Conservation (phyloP, 2,888 invertebrate species). For the Stenurella melanura region DNA sequence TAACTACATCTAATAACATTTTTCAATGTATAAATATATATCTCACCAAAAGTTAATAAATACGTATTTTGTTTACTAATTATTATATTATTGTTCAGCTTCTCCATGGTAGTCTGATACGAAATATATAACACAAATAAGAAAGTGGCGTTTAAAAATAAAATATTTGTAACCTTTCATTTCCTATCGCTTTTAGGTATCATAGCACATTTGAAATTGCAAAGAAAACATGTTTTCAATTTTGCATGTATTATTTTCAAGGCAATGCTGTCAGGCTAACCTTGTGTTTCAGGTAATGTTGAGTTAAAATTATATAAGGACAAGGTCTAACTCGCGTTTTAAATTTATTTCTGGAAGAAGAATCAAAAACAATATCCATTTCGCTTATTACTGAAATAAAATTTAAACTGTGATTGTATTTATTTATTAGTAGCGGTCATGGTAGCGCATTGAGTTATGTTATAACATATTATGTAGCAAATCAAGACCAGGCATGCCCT, state of each 20-base stretch:
- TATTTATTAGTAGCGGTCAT: no score
- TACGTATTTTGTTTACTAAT: no score
- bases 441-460: no score
- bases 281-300: neutral
- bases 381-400: neutral
- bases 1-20: no score
- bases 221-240: constrained; percentile 1
- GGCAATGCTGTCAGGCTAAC: neutral
- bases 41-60: no score
- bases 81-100: no score
- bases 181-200: neutral
- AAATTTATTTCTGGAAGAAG: neutral
- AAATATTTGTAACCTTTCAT: neutral
- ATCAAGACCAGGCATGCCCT: no score
- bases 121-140: neutral
- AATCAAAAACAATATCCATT: neutral
- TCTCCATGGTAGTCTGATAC: neutral
- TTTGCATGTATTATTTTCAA: neutral
- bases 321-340: neutral
- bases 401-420: no score
- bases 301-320: neutral
- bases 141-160: neutral
- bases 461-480: no score
- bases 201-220: neutral
- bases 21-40: no score